These are phyloP conservation scores for Holotrichia oblita DNA, from an alignment of 1,140 invertebrate genomes.

Conservation along the genomic window DNA sequence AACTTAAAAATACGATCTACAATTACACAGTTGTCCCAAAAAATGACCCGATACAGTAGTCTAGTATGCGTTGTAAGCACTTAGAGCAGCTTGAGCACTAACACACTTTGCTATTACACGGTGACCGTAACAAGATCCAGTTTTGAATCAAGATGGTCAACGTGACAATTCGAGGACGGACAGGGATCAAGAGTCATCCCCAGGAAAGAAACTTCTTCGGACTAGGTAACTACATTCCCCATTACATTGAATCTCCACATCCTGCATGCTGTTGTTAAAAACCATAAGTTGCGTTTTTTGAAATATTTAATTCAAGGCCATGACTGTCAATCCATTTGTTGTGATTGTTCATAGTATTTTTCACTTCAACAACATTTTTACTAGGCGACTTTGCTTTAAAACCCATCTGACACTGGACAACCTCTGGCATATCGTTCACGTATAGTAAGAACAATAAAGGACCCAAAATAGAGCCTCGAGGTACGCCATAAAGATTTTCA, in stretches of 20 bases:
- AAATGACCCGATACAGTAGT: too few species aligned
- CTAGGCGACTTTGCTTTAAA: not conserved
- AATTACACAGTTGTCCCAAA: too few species aligned
- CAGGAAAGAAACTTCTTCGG: constrained; percentile 3
- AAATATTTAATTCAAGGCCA: not conserved
- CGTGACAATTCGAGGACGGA: not conserved
- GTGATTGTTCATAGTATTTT: too few species aligned
- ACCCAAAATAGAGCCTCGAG: not conserved
- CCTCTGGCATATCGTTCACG: not conserved
- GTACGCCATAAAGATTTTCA: not conserved
- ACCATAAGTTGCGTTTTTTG: not conserved
- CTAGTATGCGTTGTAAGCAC: not conserved
- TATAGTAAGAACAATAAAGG: too few species aligned
- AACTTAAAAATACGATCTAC: too few species aligned
- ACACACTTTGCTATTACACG: constrained; percentile 8
- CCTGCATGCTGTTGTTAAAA: not conserved
- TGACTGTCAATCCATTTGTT: not conserved
- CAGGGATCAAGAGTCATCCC: not conserved
- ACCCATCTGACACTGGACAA: not conserved
- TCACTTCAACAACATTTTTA: not conserved
- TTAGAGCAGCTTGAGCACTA: not conserved
- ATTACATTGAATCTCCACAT: not conserved
- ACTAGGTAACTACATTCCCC: not conserved
- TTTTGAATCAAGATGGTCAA: not conserved
- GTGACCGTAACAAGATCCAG: constrained; percentile 4